These are phyloP conservation scores for Anarsia innoxiella DNA, from an alignment of 2,888 invertebrate species.

Conservation along the genomic window DNA sequence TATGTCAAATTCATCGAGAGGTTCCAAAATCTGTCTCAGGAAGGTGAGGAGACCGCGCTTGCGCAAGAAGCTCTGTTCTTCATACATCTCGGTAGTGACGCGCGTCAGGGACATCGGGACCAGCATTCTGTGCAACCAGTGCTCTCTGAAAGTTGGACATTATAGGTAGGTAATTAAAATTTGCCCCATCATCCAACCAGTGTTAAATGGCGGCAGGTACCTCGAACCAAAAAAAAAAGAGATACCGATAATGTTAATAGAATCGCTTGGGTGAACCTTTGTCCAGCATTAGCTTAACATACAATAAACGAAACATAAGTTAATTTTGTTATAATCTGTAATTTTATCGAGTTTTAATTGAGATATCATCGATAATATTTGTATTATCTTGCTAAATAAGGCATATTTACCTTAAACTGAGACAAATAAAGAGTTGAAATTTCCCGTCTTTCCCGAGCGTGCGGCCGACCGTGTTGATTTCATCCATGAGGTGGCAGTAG, in stretches of 20 bases:
- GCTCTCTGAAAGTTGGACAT: constrained; percentile 86
- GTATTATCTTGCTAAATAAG: too few species aligned
- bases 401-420: constrained; percentile 95
- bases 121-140: constrained; percentile 92
- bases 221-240: too few species aligned
- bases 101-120: constrained; percentile 93
- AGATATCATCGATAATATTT: too few species aligned
- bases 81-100: constrained; percentile 95
- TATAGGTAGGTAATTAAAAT: too few species aligned
- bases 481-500: constrained; percentile 91
- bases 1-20: constrained; percentile 91
- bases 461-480: constrained; percentile 87
- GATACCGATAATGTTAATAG: too few species aligned
- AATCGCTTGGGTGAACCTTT: too few species aligned
- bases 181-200: too few species aligned
- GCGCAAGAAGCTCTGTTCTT: constrained; percentile 95
- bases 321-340: too few species aligned
- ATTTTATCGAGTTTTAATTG: too few species aligned
- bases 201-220: too few species aligned
- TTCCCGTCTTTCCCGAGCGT: constrained; percentile 98
- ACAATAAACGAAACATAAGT: too few species aligned
- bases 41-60: constrained; percentile 90
- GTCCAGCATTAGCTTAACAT: too few species aligned
- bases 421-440: constrained; percentile 96
- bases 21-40: constrained; percentile 91